Conservation (phyloP, 2,888 invertebrate genomes). For the Dolichomitus sp. region DNA sequence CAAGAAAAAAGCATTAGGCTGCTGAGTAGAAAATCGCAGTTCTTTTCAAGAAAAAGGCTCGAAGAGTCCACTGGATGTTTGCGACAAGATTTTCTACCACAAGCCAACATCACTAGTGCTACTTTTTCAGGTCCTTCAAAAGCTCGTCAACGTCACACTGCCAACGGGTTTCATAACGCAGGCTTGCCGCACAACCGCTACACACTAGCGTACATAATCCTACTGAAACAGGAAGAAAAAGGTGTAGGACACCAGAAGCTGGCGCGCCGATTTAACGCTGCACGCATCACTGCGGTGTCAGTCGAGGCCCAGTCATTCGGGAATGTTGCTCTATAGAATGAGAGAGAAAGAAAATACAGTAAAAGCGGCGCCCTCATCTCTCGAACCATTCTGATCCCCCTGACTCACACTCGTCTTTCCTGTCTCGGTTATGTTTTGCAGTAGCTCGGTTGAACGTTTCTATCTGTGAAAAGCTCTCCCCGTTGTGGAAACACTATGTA, state of each 20-base stretch:
- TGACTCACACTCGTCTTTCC: constrained; percentile 28
- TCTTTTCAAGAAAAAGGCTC: constrained; percentile 70
- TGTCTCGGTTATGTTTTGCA: constrained; percentile 30
- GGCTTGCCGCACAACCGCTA: not conserved
- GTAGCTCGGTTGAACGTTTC: constrained; percentile 52
- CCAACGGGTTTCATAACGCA: constrained; percentile 25
- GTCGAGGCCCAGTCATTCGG: constrained; percentile 39
- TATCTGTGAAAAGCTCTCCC: constrained; percentile 64
- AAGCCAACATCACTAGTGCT: not conserved
- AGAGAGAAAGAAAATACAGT: constrained; percentile 3
- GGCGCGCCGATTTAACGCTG: constrained; percentile 17
- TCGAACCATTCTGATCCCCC: constrained; percentile 2
- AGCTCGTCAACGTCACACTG: constrained; percentile 18
- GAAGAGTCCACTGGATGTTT: constrained; percentile 73
- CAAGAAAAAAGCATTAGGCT: constrained; percentile 59
- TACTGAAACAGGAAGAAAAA: constrained; percentile 43
- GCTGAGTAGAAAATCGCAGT: constrained; percentile 76
- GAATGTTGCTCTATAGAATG: constrained; percentile 24
- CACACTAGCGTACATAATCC: constrained; percentile 20
- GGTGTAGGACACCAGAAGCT: not conserved
- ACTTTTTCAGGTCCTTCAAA: not conserved
- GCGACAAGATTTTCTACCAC: constrained; percentile 3
- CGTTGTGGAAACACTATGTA: constrained; percentile 59
- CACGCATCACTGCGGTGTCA: constrained; percentile 22
- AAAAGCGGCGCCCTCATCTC: constrained; percentile 18